These are phyloP conservation scores for Siphamia tubifer DNA, from an alignment of 2,113 vertebrate species.

Conservation along the genomic window DNA sequence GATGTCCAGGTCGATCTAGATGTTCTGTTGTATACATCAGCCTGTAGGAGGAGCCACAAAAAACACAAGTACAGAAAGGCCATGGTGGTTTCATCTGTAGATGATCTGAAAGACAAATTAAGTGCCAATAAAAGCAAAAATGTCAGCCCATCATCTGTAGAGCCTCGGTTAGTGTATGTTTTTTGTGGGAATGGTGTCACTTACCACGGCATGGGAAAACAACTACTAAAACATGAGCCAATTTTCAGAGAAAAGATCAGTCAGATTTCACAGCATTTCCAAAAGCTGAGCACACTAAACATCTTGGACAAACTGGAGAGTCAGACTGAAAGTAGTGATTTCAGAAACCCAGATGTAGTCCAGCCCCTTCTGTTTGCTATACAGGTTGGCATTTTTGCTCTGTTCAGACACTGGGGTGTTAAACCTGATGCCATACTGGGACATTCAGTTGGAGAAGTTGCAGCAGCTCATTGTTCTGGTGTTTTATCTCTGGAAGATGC, in stretches of 20 bases:
- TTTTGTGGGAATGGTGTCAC: conserved; percentile 84
- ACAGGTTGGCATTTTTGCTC: conserved; percentile 80
- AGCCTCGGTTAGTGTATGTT: conserved; percentile 81
- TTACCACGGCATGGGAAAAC: conserved; percentile 79
- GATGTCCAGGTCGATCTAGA: conserved; percentile 65
- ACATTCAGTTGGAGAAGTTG: conserved; percentile 85
- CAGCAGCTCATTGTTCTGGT: conserved; percentile 86
- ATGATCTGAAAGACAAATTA: conserved; percentile 77
- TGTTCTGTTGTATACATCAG: conserved; percentile 82
- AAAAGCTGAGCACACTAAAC: too few species aligned
- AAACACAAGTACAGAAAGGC: conserved; percentile 82
- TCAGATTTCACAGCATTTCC: too few species aligned
- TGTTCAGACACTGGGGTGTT: conserved; percentile 85
- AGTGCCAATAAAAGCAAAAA: conserved; percentile 34
- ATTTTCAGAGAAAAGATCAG: conserved; percentile 81
- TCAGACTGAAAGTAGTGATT: conserved; percentile 59
- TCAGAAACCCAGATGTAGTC: conserved; percentile 70
- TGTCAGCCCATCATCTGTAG: conserved; percentile 37
- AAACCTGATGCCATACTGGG: conserved; percentile 77
- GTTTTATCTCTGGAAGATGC: conserved; percentile 85
- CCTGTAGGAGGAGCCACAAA: conserved; percentile 86
- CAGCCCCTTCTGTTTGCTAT: conserved; percentile 86
- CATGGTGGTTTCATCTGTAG: conserved; percentile 76
- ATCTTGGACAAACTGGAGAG: conserved; percentile 51
- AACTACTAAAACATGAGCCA: conserved; percentile 76